Percentiles rank a stretch among this genome's conserved stretches.
Evolutionary conservation across 2,113 vertebrate genomes (phyloP).

Genomic region (Rhagologus leucostigma): DNA sequence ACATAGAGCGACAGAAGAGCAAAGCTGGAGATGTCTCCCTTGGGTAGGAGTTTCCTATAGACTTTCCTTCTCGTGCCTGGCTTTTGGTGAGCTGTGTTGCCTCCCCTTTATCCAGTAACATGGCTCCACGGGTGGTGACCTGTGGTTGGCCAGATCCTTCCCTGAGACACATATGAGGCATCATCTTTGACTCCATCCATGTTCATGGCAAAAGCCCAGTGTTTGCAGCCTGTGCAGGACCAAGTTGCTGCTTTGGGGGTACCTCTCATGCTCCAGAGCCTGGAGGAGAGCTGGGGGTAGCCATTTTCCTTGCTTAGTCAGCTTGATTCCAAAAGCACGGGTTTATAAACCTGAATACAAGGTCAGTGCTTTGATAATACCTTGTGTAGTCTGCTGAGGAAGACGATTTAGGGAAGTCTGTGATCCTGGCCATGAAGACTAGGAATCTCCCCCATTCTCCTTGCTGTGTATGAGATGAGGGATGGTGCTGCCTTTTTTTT

Average conservation of each 20-base stretch:
- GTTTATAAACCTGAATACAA: not conserved
- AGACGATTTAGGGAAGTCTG: not conserved
- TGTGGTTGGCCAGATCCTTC: not conserved
- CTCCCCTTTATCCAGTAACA: not conserved
- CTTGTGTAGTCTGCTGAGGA: not conserved
- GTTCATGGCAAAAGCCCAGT: not conserved
- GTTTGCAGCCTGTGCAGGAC: not conserved
- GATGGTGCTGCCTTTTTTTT: not conserved
- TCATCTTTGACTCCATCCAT: not conserved
- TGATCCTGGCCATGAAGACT: not conserved
- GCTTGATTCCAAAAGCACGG: not conserved
- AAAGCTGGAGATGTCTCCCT: not conserved
- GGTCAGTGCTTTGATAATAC: not conserved
- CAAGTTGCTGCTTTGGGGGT: not conserved
- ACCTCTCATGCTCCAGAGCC: not conserved
- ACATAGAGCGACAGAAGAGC: not conserved
- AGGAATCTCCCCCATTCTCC: not conserved
- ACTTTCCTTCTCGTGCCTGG: not conserved
- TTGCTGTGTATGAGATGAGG: not conserved
- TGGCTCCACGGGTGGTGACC: not conserved
- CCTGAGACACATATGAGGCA: not conserved
- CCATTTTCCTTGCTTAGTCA: not conserved
- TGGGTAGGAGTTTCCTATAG: not conserved
- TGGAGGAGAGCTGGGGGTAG: not conserved
- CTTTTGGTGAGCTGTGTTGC: not conserved